These are phyloP conservation scores for Busseola fusca DNA, from an alignment of 2,888 invertebrate genomes.

Conservation along the genomic window DNA sequence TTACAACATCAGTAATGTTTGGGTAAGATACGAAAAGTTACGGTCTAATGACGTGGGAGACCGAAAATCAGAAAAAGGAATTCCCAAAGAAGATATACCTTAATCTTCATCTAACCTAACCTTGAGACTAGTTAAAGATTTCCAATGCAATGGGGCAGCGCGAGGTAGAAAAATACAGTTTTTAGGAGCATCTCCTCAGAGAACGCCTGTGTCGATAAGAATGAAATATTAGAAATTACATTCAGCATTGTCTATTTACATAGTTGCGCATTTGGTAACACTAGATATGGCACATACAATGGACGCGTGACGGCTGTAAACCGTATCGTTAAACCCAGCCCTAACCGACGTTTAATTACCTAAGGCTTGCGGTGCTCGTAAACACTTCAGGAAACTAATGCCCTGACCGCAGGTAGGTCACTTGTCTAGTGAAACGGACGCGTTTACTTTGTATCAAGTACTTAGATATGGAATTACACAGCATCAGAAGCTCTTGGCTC, in stretches of 20 bases:
- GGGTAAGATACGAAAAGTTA: constrained; percentile 10
- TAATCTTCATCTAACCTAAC: neutral
- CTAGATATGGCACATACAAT: constrained; percentile 72
- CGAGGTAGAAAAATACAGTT: neutral
- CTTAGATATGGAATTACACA: constrained; percentile 29
- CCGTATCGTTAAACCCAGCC: constrained; percentile 77
- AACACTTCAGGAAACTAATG: constrained; percentile 84
- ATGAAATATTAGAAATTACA: constrained; percentile 43
- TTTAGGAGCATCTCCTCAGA: neutral
- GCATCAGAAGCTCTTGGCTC: neutral
- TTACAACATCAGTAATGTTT: constrained; percentile 15
- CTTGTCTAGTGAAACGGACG: constrained; percentile 65
- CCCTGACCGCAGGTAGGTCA: constrained; percentile 84
- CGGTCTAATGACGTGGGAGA: neutral
- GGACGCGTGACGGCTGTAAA: constrained; percentile 75
- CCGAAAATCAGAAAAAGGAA: constrained; percentile 1
- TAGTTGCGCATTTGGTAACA: constrained; percentile 73
- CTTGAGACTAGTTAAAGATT: neutral
- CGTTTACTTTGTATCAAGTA: constrained; percentile 61
- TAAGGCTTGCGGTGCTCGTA: constrained; percentile 75
- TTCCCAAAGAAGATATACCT: neutral
- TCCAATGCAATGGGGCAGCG: neutral
- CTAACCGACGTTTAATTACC: constrained; percentile 84
- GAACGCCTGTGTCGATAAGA: neutral
- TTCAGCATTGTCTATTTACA: constrained; percentile 68